A percentile compares a stretch with the other conserved stretches of the same genome.
These are phyloP conservation scores for Scaeva pyrastri DNA, from an alignment of 2,888 invertebrate species.

Conservation along the genomic window DNA sequence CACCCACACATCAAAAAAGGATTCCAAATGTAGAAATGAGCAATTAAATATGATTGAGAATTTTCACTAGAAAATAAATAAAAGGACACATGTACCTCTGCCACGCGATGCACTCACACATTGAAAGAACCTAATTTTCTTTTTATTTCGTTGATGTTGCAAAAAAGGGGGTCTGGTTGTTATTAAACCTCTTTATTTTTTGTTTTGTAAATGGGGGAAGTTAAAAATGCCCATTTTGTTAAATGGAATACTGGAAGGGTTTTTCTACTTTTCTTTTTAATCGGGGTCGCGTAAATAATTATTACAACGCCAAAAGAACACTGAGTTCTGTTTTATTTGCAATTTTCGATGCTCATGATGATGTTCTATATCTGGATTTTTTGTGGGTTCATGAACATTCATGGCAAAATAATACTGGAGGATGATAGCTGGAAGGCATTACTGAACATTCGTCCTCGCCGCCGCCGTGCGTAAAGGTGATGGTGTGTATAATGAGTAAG, in stretches of 20 bases:
- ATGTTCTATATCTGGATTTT: slow-evolving; percentile 35
- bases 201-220: slow-evolving; percentile 8
- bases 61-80: slow-evolving; percentile 72
- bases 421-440: slow-evolving; percentile 32
- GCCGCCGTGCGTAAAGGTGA: slow-evolving; percentile 54
- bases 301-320: slow-evolving; percentile 51
- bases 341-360: slow-evolving; percentile 60
- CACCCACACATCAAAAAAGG: slow-evolving; percentile 73
- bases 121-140: slow-evolving; percentile 4
- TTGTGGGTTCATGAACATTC: slow-evolving; percentile 28
- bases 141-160: slow-evolving; percentile 17
- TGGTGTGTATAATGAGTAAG: slow-evolving; percentile 74
- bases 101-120: slow-evolving; percentile 35
- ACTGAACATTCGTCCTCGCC: slow-evolving; percentile 8
- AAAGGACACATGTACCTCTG: slow-evolving; percentile 50
- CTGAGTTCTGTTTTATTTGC: slow-evolving; percentile 41
- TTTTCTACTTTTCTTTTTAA: slow-evolving; percentile 24
- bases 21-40: slow-evolving; percentile 73
- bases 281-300: slow-evolving; percentile 74
- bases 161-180: slow-evolving; percentile 34
- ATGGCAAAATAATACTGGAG: slow-evolving; percentile 21
- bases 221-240: slow-evolving; percentile 26
- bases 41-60: slow-evolving; percentile 76
- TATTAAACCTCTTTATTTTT: slow-evolving; percentile 55
- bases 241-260: slow-evolving; percentile 22